Percentiles rank a stretch among this genome's conserved stretches.
Evolutionary conservation across 2,888 invertebrate genomes (phyloP).

Genomic region (Gisinianus flammeolus): DNA sequence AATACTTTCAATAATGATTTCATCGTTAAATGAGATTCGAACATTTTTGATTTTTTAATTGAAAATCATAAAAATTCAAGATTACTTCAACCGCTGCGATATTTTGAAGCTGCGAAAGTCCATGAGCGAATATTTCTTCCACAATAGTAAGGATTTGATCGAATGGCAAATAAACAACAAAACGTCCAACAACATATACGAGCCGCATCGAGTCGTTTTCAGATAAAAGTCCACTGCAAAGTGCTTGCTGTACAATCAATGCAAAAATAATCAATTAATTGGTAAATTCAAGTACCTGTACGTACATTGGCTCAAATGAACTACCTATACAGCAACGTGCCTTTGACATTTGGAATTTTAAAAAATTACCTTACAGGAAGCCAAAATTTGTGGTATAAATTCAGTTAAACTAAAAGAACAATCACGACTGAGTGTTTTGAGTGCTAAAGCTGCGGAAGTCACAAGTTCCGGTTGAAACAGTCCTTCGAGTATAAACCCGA

Average conservation of each 20-base stretch:
- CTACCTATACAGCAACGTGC: too few species aligned
- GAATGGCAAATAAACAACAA: constrained; percentile 52
- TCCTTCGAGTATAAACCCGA: constrained; percentile 55
- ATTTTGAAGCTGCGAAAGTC: constrained; percentile 50
- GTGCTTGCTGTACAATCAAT: constrained; percentile 47
- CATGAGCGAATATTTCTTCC: constrained; percentile 57
- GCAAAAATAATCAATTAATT: not conserved
- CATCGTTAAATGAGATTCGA: too few species aligned
- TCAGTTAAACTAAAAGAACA: constrained; percentile 51
- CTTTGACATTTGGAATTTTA: too few species aligned
- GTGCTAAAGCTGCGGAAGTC: constrained; percentile 53
- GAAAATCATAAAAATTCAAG: not conserved
- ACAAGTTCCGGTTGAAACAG: constrained; percentile 52
- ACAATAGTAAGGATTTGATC: constrained; percentile 57
- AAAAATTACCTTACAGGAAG: constrained; percentile 54
- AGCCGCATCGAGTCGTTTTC: constrained; percentile 54
- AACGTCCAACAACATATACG: constrained; percentile 55
- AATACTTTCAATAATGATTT: too few species aligned
- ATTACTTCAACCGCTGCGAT: constrained; percentile 51
- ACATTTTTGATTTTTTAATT: not conserved
- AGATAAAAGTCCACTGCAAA: constrained; percentile 48
- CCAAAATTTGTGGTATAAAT: constrained; percentile 54
- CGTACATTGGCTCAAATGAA: too few species aligned
- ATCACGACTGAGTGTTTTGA: constrained; percentile 56
- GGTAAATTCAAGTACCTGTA: not conserved